Base-by-base conservation (phyloP, 2,888 invertebrate genomes). In the Leucophenga montana region DNA sequence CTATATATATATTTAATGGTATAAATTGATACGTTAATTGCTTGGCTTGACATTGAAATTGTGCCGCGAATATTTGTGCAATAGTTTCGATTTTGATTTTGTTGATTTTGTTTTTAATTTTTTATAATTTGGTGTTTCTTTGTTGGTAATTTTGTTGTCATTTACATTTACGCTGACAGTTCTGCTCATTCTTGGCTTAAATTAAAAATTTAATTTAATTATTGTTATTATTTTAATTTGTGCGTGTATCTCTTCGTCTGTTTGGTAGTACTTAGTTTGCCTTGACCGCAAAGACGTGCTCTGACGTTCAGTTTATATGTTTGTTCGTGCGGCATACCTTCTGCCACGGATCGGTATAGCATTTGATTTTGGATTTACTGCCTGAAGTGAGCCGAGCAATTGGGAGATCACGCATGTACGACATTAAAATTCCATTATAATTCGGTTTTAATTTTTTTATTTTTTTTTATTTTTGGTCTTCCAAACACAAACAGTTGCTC, bases 41-140 rank as follows among this genome's bases (percentile, higher is more conserved):
- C 27, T 56, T 66, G 66, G 65, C 59, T 70, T 80, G 78, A 76
- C 81, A 79, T 80, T 81, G 79, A 78, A 79, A 75, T 82, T 82
- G 74, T 79, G 76, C 27, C 31, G 67, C 67, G 67, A 33, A 53
- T 50, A n/a, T 57, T 69, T 69, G 69, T 69, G 69, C 69, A 69
- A 69, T 69, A 44, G 20, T 56, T 66, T 66, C 20, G 16, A 27
- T 50, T 20, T 27, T 20, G n/a, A 66, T 67, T 64, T 74, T 20
- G 9, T 39, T n/a, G n/a, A n/a, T n/a, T n/a, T n/a, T n/a, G n/a
- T 74, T 50, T 46, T 27, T 27, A 4, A 27, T 27, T 27, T 27
- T 27, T 27, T 27, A 27, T n/a, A n/a, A n/a, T 22, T 20, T 53
- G 4, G 4, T 31, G 27, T 59, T 33, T 57, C 22, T 68, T 62